Base-by-base conservation (phyloP, 1,140 invertebrate genomes). In the Chlorops oryzae region DNA sequence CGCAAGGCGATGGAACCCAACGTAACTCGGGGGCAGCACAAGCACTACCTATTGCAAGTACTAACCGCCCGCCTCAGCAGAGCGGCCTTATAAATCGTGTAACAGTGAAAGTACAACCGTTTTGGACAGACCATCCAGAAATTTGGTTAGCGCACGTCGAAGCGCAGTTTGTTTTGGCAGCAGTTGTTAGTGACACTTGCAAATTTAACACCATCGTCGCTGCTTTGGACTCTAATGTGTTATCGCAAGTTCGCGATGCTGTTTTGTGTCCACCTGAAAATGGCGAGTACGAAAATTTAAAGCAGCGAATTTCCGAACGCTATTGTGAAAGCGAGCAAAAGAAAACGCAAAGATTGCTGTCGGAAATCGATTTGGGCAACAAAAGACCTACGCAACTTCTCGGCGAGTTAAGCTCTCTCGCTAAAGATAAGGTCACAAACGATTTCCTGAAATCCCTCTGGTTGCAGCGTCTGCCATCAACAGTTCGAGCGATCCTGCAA, bases 371-470 rank as follows among this genome's bases (percentile, higher is more conserved):
- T 21, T 43, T 63, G 3, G 61, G 58, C 7, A 54, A 60, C 38
- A 55, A 56, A 35, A 54, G 53, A n/a, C 62, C 57, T n/a, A 49
- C 56, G 0, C 54, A 60, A 28, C 45, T 66, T 9, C 35, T 66
- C 12, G 23, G 47, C 1, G 50, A 64, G 22, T 21, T 53, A 9
- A 25, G 47, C 9, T n/a, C 13, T 17, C 25, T 45, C n/a, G 34
- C 50, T 9, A 50, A 43, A 9, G 22, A 27, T 4, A 51, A 48
- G 40, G 3, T 42, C 1, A 25, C 18, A 13, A 22, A 37, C 22
- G 12, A 55, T 45, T 23, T 58, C 1, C 52, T 10, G 22, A 43
- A 13, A 62, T 59, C 50, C 32, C 55, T 40, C 46, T 64, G 5
- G 57, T 22, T 18, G 57, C 59, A 2, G 55, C 59, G 52, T 6